These are phyloP conservation scores for Gymnogyps californianus DNA, from an alignment of 2,113 vertebrate species.

Conservation along the genomic window DNA sequence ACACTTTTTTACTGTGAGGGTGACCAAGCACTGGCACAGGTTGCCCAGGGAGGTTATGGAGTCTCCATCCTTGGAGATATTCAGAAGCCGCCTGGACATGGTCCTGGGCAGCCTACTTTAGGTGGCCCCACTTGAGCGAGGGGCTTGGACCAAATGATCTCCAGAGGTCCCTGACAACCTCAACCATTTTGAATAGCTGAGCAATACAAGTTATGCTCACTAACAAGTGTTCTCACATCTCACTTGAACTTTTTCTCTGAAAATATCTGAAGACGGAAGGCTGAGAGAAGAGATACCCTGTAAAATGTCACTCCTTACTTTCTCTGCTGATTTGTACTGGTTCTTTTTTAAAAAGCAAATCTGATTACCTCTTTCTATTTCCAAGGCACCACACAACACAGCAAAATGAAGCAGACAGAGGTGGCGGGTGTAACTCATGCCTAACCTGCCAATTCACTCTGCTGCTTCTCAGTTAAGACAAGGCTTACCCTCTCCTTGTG, in stretches of 20 bases:
- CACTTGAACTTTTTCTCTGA: background rate
- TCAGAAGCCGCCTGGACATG: background rate
- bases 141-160: background rate
- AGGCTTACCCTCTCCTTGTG: background rate
- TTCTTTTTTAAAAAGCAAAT: background rate
- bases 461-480: background rate
- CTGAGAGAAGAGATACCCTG: background rate
- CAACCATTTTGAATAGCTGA: background rate
- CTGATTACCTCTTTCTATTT: background rate
- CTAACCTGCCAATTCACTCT: background rate
- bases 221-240: background rate
- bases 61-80: background rate
- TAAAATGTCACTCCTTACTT: background rate
- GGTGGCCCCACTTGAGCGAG: background rate
- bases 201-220: background rate
- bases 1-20: background rate
- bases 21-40: background rate
- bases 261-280: background rate
- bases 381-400: background rate
- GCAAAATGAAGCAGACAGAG: background rate
- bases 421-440: background rate
- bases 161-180: background rate
- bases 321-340: background rate
- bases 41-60: background rate
- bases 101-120: background rate